Evolutionary conservation across 2,888 invertebrate species (phyloP), one percentile per base, ranked within the genome.

Genomic region (Orthosia incerta): DNA sequence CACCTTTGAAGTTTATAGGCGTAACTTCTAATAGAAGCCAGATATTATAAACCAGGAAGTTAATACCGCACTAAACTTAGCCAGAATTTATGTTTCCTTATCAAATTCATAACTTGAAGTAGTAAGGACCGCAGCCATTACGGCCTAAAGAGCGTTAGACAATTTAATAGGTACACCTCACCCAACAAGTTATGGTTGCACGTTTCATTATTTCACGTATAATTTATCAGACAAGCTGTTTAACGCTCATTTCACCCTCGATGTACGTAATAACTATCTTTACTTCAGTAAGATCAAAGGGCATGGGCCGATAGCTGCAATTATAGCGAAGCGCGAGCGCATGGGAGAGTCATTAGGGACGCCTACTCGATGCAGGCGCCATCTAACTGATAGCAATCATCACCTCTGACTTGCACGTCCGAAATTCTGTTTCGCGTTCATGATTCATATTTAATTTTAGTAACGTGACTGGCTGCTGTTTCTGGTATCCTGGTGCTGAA

Each of bases 261-360:
- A 91, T 93, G 92, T 91, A 91, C 90, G 91, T 95, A 96, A 95
- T 96, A 95, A 95, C 95, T 94, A 94, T 94, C 94, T 93, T 94
- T 94, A 93, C 92, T 92, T 91, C 90, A 89, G 80, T 57, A 82
- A 94, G 95, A 95, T 95, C 95, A 96, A 95, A 96, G 96, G 95
- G 94, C 95, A 94, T 89, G 91, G 89, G 93, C 94, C 94, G 93
- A 93, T 91, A 92, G 91, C 90, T 92, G 94, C 95, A 95, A 95
- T 96, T 95, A 96, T 94, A 93, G 89, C 92, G 90, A 88, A 89
- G 91, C 91, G 91, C 93, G 76, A 81, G 94, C 92, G 92, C 94
- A 94, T 94, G 93, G 93, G 93, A 92, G 94, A 92, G 91, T 94
- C 95, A 94, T 94, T 94, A 95, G 91, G 86, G 90, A 87, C 90